These are phyloP conservation scores for Cynaeus angustus DNA, from an alignment of 2,888 invertebrate species.

Conservation along the genomic window DNA sequence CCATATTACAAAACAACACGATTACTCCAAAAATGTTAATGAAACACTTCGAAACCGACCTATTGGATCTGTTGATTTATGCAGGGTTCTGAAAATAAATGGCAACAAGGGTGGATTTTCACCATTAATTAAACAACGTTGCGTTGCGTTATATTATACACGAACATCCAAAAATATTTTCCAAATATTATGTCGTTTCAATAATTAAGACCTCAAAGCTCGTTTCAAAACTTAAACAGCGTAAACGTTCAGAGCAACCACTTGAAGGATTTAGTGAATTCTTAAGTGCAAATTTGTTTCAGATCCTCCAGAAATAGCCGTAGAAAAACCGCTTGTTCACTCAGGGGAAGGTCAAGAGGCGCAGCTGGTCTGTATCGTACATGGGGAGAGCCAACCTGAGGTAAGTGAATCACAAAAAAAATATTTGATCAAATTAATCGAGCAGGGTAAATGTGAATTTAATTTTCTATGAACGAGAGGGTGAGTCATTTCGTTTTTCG, in stretches of 20 bases:
- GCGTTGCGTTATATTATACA: too few relatives aligned
- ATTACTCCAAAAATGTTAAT: slow-evolving; percentile 16
- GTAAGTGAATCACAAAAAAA: slow-evolving; percentile 70
- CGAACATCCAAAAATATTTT: too few relatives aligned
- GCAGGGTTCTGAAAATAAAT: slow-evolving; percentile 40
- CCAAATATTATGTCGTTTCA: background rate
- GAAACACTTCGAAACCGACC: slow-evolving; percentile 4
- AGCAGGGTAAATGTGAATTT: background rate
- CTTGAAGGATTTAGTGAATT: background rate
- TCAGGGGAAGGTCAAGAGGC: slow-evolving; percentile 81
- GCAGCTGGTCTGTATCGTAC: slow-evolving; percentile 80
- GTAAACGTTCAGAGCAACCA: background rate
- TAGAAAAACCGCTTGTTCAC: slow-evolving; percentile 79
- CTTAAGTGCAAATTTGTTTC: slow-evolving; percentile 64
- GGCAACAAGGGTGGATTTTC: slow-evolving; percentile 38
- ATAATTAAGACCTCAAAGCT: background rate
- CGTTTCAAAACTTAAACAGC: background rate
- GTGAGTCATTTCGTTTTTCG: background rate
- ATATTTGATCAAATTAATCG: slow-evolving; percentile 15
- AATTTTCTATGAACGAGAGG: background rate
- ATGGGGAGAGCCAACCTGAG: slow-evolving; percentile 80
- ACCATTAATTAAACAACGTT: slow-evolving; percentile 49
- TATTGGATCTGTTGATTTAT: slow-evolving; percentile 43
- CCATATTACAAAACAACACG: background rate
- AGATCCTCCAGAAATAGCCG: slow-evolving; percentile 77